phyloP scores from a whole-genome alignment of 64 coral and sea anemone genomes.

The Montipora sp. region DNA sequence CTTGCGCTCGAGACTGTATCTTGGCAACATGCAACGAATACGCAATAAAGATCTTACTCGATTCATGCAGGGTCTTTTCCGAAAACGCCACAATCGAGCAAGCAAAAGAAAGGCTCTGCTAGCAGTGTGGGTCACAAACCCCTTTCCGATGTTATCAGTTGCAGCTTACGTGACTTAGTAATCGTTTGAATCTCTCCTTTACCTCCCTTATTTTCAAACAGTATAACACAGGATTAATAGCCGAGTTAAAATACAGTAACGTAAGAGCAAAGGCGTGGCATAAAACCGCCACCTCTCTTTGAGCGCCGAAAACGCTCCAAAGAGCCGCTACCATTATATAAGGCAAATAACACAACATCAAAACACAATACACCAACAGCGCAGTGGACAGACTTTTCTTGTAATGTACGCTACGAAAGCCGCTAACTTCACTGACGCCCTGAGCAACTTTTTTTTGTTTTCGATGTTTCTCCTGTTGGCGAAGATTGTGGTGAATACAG shows the following conservation, averaged over 20 bases:
- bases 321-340: constrained; percentile 34
- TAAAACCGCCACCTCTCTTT: not conserved
- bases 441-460: not conserved
- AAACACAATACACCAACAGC: constrained; percentile 16
- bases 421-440: not conserved
- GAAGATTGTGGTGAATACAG: constrained; percentile 15
- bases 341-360: constrained; percentile 18
- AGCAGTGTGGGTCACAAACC: not conserved
- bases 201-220: constrained; percentile 20
- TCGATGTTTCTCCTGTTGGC: not conserved
- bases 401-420: not conserved
- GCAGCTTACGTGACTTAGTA: not conserved
- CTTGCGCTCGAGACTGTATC: too few relatives aligned
- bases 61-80: too few relatives aligned
- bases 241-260: constrained; percentile 21
- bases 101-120: too few relatives aligned
- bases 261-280: constrained; percentile 1
- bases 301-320: constrained; percentile 15
- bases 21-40: too few relatives aligned
- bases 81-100: too few relatives aligned
- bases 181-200: not conserved
- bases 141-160: not conserved
- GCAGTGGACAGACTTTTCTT: constrained; percentile 23
- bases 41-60: too few relatives aligned
- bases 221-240: constrained; percentile 13